Evolutionary conservation across 2,113 vertebrate species (phyloP).

Genomic region (Rhea americana): DNA sequence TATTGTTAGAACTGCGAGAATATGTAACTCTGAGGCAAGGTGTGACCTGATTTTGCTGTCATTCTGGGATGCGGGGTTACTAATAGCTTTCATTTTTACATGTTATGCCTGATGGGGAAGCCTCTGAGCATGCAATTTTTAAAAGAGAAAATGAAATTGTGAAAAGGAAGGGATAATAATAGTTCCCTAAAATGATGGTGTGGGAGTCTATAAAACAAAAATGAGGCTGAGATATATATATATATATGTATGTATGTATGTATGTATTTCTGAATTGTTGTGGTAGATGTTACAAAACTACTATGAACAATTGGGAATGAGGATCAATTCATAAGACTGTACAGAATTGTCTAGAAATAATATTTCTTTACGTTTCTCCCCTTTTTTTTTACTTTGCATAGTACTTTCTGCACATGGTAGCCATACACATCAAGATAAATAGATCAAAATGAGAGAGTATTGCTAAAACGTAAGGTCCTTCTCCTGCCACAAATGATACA

Average conservation of each 20-base stretch:
- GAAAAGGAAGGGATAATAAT: background rate
- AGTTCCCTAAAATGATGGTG: background rate
- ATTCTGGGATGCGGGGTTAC: background rate
- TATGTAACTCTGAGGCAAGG: slow-evolving; percentile 7
- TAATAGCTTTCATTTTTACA: slow-evolving; percentile 28
- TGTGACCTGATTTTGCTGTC: slow-evolving; percentile 3
- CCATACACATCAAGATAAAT: background rate
- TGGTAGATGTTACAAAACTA: background rate
- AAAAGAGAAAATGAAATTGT: background rate
- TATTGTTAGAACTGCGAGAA: background rate
- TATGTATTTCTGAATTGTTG: background rate
- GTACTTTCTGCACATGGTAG: background rate
- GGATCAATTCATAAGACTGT: background rate
- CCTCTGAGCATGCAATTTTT: background rate
- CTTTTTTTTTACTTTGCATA: background rate
- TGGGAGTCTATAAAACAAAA: background rate
- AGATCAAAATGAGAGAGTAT: background rate
- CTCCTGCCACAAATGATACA: background rate
- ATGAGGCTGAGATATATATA: background rate
- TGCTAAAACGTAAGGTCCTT: background rate
- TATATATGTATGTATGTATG: background rate
- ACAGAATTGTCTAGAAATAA: background rate
- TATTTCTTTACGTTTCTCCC: background rate
- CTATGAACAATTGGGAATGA: background rate
- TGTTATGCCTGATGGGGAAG: background rate